Evolutionary conservation across 2,113 vertebrate species (phyloP).

Genomic region (Polyodon spathula): DNA sequence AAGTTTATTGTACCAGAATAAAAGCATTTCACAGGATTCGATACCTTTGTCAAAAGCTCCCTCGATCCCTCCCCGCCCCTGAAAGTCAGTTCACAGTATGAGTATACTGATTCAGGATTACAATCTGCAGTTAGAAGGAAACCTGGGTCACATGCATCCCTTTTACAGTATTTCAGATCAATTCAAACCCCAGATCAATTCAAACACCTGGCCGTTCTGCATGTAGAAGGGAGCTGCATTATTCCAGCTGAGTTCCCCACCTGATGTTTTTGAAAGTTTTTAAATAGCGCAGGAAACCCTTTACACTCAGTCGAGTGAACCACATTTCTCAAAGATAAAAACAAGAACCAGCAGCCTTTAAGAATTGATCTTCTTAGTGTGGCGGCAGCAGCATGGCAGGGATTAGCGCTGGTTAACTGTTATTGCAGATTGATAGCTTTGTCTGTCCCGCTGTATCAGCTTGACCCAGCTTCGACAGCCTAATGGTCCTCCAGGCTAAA

Average conservation of each 20-base stretch:
- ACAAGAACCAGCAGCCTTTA: not conserved
- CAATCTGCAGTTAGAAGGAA: no score
- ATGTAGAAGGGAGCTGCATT: not conserved
- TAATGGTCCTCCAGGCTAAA: slow-evolving; percentile 90
- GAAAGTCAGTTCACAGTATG: no score
- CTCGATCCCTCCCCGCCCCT: no score
- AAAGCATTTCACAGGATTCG: no score
- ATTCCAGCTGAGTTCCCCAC: not conserved
- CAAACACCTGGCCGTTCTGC: not conserved
- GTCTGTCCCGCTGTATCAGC: slow-evolving; percentile 62
- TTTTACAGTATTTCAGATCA: not conserved
- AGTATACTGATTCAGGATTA: no score
- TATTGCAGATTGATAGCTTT: slow-evolving; percentile 47
- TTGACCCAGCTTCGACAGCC: slow-evolving; percentile 66
- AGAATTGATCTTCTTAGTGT: not conserved
- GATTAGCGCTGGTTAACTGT: slow-evolving; percentile 56
- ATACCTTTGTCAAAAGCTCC: no score
- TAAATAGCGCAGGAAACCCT: not conserved
- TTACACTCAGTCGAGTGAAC: not conserved
- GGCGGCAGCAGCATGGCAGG: slow-evolving; percentile 30
- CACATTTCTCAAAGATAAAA: not conserved
- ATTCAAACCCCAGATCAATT: slow-evolving; percentile 7
- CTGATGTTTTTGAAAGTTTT: not conserved
- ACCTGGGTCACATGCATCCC: not conserved
- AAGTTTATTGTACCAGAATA: no score